Evolutionary conservation across 1,140 invertebrate genomes (phyloP).

Genomic region (Temnothorax curvispinosus): DNA sequence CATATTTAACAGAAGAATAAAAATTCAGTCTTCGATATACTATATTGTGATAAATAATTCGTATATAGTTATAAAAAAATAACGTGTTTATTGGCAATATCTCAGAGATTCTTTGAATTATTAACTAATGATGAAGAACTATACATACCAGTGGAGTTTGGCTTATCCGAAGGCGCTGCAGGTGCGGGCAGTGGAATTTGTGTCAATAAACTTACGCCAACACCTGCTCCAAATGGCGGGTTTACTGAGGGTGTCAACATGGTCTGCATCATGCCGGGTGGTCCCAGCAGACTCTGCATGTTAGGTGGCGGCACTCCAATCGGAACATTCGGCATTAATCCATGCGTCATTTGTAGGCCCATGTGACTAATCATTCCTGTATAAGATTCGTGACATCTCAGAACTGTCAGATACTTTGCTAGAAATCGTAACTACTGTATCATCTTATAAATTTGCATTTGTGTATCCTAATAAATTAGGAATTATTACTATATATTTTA

Average conservation of each 20-base stretch:
- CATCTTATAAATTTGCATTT: background rate
- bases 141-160: conserved; percentile 81
- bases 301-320: conserved; percentile 89
- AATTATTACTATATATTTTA: conserved; percentile 1
- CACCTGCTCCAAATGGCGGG: conserved; percentile 83
- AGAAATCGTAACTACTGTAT: background rate
- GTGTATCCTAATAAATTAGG: background rate
- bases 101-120: background rate
- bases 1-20: background rate
- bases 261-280: conserved; percentile 86
- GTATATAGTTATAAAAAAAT: background rate
- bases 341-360: conserved; percentile 86
- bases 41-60: background rate
- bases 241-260: conserved; percentile 85
- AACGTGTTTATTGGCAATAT: background rate
- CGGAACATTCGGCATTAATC: conserved; percentile 87
- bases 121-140: background rate
- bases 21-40: background rate
- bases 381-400: background rate
- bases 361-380: conserved; percentile 85
- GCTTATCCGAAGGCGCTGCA: conserved; percentile 83
- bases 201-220: conserved; percentile 82
- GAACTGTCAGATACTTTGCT: background rate
- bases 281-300: conserved; percentile 86
- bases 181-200: conserved; percentile 85